These are phyloP conservation scores for Dermochelys coriacea DNA, from an alignment of 2,797 vertebrate genomes.

Conservation along the genomic window DNA sequence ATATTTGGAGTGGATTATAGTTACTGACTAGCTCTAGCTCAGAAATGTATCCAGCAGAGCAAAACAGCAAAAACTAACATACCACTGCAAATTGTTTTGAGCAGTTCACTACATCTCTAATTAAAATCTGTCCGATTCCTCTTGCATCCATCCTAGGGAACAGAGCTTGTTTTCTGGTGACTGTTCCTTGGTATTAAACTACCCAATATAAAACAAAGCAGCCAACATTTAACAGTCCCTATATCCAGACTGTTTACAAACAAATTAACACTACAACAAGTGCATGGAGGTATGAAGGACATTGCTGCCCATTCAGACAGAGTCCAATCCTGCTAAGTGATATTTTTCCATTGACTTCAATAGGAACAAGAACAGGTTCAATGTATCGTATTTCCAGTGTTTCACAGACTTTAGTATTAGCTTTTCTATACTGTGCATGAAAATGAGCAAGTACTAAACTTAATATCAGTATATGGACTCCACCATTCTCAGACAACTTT, in stretches of 20 bases:
- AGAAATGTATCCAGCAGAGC: conserved; percentile 4
- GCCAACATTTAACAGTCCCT: not conserved
- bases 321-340: not conserved
- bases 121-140: conserved; percentile 6
- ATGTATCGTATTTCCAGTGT: not conserved
- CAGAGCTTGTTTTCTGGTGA: not conserved
- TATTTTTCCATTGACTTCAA: not conserved
- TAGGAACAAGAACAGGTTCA: not conserved
- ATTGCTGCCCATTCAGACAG: not conserved
- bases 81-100: conserved; percentile 12
- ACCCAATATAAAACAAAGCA: not conserved
- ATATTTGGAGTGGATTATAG: not conserved
- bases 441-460: not conserved
- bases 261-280: not conserved
- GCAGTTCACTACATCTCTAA: not conserved
- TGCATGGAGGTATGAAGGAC: not conserved
- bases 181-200: not conserved
- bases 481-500: not conserved
- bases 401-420: not conserved
- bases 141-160: not conserved
- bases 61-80: not conserved
- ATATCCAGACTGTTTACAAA: conserved; percentile 2
- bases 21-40: not conserved
- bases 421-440: not conserved
- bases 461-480: not conserved